Evolutionary conservation across 2,113 vertebrate species (phyloP).

Genomic region (Urocolius indicus): DNA sequence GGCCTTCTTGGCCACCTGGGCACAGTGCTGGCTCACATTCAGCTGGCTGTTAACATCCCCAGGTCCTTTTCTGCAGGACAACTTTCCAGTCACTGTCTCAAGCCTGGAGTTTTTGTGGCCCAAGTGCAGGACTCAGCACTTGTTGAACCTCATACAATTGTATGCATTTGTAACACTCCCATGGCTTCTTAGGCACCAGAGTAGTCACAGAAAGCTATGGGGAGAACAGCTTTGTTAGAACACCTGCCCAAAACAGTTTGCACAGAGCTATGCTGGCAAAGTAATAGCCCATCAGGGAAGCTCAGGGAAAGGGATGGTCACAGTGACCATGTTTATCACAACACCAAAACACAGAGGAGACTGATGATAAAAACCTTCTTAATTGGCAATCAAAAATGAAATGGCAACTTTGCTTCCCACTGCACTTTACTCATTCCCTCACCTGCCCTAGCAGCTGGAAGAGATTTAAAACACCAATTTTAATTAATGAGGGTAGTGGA

Average conservation of each 20-base stretch:
- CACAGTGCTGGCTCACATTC: too few species aligned
- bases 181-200: not conserved
- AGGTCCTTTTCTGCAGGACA: too few species aligned
- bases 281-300: not conserved
- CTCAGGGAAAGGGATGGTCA: not conserved
- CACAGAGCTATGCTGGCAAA: not conserved
- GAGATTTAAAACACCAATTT: slow-evolving; percentile 11
- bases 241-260: not conserved
- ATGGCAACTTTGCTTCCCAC: not conserved
- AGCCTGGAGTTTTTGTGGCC: too few species aligned
- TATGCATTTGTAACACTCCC: not conserved
- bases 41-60: too few species aligned
- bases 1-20: too few species aligned
- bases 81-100: too few species aligned
- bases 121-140: too few species aligned
- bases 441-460: not conserved
- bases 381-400: not conserved
- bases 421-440: not conserved
- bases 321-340: rapidly evolving
- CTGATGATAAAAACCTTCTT: not conserved
- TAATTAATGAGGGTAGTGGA: not conserved
- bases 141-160: too few species aligned
- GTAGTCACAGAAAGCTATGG: not conserved
- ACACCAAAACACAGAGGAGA: not conserved
- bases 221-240: not conserved